Evolutionary conservation across 2,888 invertebrate species (phyloP).

Genomic region (Teleiodes luculella): DNA sequence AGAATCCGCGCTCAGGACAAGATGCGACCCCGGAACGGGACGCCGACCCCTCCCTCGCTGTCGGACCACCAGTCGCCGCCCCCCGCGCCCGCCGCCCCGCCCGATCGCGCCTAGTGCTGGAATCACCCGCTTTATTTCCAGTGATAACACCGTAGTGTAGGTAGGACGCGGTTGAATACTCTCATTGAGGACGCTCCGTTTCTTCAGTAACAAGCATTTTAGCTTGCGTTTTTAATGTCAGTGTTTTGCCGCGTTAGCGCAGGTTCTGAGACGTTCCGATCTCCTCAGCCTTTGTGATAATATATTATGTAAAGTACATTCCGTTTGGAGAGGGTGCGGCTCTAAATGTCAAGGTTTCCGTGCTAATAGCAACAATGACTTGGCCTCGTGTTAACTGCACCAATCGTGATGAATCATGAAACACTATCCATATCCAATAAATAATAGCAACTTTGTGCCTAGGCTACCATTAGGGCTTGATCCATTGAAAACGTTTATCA

Average conservation of each 20-base stretch:
- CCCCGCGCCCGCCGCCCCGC: constrained; percentile 39
- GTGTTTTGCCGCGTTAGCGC: constrained; percentile 7
- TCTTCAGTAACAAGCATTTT: not conserved
- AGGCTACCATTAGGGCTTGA: constrained; percentile 18
- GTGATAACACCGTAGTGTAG: constrained; percentile 20
- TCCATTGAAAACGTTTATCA: constrained; percentile 1
- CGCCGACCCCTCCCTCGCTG: constrained; percentile 55
- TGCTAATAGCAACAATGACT: constrained; percentile 16
- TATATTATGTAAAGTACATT: constrained; percentile 72
- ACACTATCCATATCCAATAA: constrained; percentile 19
- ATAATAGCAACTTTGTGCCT: constrained; percentile 27
- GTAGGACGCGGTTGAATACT: not conserved
- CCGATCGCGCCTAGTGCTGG: constrained; percentile 45
- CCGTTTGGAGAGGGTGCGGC: constrained; percentile 42
- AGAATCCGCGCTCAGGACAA: constrained; percentile 69
- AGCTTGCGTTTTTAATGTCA: not conserved
- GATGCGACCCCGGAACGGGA: constrained; percentile 61
- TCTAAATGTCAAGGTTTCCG: constrained; percentile 20
- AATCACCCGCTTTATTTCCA: constrained; percentile 26
- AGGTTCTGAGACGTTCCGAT: constrained; percentile 40
- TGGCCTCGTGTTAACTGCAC: constrained; percentile 15
- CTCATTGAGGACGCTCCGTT: not conserved
- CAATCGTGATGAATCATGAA: constrained; percentile 20
- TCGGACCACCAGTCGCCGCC: constrained; percentile 39
- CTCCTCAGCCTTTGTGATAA: constrained; percentile 70